These are phyloP conservation scores for Andinoacara biseriatus DNA, from an alignment of 2,113 vertebrate species.

Conservation along the genomic window DNA sequence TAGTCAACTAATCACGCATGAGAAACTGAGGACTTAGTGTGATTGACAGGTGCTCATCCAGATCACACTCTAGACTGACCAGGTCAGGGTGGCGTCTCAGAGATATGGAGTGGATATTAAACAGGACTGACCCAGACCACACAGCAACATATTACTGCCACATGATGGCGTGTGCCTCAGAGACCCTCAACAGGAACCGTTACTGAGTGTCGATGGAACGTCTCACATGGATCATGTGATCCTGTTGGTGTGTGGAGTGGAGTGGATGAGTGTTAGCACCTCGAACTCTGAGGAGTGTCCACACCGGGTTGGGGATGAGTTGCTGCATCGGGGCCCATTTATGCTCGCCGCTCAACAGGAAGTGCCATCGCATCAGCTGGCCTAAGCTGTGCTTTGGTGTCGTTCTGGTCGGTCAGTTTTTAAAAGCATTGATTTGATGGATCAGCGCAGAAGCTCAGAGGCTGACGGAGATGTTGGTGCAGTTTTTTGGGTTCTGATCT, in stretches of 20 bases:
- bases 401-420: background rate
- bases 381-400: accelerated
- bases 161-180: background rate
- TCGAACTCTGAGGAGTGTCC: background rate
- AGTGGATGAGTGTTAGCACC: background rate
- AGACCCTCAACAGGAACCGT: background rate
- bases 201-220: too few species aligned
- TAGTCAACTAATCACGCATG: too few species aligned
- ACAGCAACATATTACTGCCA: background rate
- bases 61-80: background rate
- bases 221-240: background rate
- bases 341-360: background rate
- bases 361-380: background rate
- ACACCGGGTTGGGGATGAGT: background rate
- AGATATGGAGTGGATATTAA: background rate
- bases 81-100: too few species aligned
- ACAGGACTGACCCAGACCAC: background rate
- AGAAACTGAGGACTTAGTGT: too few species aligned
- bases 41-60: background rate
- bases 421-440: too few species aligned
- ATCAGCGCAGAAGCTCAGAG: too few species aligned
- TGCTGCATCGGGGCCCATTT: background rate
- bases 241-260: background rate
- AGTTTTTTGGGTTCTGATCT: background rate
- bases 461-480: too few species aligned